Conservation (phyloP, 2,113 vertebrate genomes). For the Chinchilla lanigera region DNA sequence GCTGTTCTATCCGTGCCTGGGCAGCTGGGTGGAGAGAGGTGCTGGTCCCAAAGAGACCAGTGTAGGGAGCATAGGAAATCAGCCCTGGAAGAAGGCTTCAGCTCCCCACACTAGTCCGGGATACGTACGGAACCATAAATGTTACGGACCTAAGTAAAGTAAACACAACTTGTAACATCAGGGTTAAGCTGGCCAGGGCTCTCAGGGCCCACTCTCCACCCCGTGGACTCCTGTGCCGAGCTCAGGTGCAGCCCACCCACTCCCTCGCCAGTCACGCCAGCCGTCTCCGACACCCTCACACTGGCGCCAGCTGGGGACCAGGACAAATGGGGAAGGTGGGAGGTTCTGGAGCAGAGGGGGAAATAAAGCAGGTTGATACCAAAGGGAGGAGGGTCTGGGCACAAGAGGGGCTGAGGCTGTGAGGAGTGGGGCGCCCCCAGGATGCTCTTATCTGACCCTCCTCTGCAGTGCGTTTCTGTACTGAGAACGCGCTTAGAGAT, state of each 20-base stretch:
- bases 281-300: background rate
- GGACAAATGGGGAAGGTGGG: background rate
- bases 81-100: background rate
- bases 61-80: background rate
- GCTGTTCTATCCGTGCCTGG: background rate
- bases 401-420: background rate
- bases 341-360: background rate
- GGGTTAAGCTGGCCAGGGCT: background rate
- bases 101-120: background rate
- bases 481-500: background rate
- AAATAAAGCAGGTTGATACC: background rate
- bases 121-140: background rate
- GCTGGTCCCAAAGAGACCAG: background rate
- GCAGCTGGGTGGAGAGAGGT: background rate
- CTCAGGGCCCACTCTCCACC: background rate
- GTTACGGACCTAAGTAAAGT: background rate
- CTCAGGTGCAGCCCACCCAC: background rate
- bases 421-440: background rate
- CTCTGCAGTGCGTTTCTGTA: rapidly evolving
- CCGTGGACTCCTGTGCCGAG: background rate
- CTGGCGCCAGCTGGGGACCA: background rate
- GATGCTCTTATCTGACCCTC: background rate
- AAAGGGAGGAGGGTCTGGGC: rapidly evolving
- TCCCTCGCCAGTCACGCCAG: no score
- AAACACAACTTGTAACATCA: background rate